Evolutionary conservation across 2,113 vertebrate species (phyloP).

Genomic region (Austrofundulus limnaeus): DNA sequence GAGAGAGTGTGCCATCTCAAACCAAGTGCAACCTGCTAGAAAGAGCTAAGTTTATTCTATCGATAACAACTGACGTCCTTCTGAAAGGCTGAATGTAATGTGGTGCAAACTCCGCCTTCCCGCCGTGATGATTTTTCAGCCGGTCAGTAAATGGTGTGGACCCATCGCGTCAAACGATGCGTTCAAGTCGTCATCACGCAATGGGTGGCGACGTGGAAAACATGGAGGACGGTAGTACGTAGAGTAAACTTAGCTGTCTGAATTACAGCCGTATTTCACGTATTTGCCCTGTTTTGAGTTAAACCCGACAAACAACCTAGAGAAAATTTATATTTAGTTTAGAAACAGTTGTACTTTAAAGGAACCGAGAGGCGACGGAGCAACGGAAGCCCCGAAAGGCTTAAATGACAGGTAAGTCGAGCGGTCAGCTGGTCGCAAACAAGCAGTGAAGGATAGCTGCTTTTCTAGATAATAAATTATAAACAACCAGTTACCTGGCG

Average conservation of each 20-base stretch:
- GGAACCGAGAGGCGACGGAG: not conserved
- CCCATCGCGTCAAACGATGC: not conserved
- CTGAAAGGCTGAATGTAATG: too few species aligned
- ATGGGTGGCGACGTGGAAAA: conserved; percentile 73
- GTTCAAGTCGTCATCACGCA: conserved; percentile 64
- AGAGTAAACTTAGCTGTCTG: conserved; percentile 53
- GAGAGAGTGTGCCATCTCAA: not conserved
- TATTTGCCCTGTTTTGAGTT: not conserved
- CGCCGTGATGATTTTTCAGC: too few species aligned
- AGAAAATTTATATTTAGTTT: fast-evolving
- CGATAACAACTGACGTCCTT: not conserved
- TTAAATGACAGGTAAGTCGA: conserved; percentile 71
- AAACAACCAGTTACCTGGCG: not conserved
- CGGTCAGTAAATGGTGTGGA: too few species aligned
- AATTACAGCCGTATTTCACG: conserved; percentile 3
- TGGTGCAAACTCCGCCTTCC: too few species aligned
- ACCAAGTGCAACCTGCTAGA: not conserved
- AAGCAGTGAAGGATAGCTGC: conserved; percentile 27
- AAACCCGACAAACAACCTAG: not conserved
- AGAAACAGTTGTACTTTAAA: not conserved
- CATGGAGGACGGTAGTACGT: conserved; percentile 66
- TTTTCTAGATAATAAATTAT: conserved; percentile 1
- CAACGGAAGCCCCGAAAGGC: conserved; percentile 36
- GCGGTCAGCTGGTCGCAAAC: conserved; percentile 61
- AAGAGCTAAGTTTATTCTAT: not conserved